These are phyloP conservation scores for Pristionchus japonicus DNA, from an alignment of 2,888 invertebrate species.

Conservation along the genomic window DNA sequence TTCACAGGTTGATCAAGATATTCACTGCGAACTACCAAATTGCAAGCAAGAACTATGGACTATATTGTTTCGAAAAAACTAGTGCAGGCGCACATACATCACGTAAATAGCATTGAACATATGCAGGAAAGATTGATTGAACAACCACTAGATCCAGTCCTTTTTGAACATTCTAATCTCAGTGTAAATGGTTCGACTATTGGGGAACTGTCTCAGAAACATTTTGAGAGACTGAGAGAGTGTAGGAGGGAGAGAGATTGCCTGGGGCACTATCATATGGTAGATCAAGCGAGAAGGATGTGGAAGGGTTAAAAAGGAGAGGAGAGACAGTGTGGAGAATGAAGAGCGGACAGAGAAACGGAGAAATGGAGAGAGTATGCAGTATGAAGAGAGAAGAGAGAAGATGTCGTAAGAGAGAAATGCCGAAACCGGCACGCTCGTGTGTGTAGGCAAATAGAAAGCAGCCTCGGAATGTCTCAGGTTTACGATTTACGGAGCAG, in stretches of 20 bases:
- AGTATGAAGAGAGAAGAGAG: background rate
- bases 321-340: constrained; percentile 1
- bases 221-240: background rate
- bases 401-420: constrained; percentile 5
- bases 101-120: too few species aligned
- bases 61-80: too few species aligned
- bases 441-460: constrained; percentile 38
- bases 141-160: background rate
- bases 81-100: too few species aligned
- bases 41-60: too few species aligned
- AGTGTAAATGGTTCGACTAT: background rate
- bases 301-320: constrained; percentile 17
- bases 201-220: background rate
- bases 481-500: constrained; percentile 22
- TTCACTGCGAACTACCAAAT: background rate
- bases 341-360: constrained; percentile 32
- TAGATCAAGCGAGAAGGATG: background rate
- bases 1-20: background rate
- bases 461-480: constrained; percentile 28
- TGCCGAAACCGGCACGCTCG: constrained; percentile 28
- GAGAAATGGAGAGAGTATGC: constrained; percentile 45
- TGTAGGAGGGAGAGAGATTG: too few species aligned
- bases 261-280: background rate
- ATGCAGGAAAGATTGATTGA: background rate
- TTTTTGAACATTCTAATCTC: background rate